Percentiles rank a stretch among this genome's conserved stretches.
phyloP scores from a whole-genome alignment of 1,140 invertebrate genomes.

The Paraescarpia echinospica region DNA sequence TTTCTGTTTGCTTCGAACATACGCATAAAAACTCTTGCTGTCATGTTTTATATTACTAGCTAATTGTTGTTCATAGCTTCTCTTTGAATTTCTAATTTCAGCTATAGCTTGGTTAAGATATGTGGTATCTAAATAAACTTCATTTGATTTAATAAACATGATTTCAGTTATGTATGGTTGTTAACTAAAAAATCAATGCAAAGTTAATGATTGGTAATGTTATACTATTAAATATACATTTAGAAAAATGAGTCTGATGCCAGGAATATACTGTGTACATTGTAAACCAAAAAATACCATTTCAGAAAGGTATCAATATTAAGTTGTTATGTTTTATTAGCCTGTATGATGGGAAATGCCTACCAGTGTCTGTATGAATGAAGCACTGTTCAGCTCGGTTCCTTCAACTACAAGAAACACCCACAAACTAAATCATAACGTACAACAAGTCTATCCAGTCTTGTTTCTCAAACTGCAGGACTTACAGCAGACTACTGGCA shows the following conservation, averaged over 20 bases:
- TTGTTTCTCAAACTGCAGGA: no score
- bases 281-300: neutral
- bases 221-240: neutral
- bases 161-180: neutral
- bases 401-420: neutral
- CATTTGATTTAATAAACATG: no score
- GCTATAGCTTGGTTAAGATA: no score
- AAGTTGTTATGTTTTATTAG: neutral
- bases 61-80: no score
- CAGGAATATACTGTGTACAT: neutral
- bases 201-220: neutral
- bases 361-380: neutral
- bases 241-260: neutral
- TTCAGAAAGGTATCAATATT: neutral
- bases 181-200: neutral
- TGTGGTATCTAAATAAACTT: no score
- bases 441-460: neutral
- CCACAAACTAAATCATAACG: neutral
- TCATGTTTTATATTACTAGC: no score
- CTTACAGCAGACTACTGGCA: no score
- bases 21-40: no score
- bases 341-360: neutral
- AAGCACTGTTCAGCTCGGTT: neutral
- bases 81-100: no score
- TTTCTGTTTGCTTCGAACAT: no score